A percentile compares a stretch with the other conserved stretches of the same genome.
Evolutionary conservation across 2,113 vertebrate genomes (phyloP).

Genomic region (Semnornis frantzii): DNA sequence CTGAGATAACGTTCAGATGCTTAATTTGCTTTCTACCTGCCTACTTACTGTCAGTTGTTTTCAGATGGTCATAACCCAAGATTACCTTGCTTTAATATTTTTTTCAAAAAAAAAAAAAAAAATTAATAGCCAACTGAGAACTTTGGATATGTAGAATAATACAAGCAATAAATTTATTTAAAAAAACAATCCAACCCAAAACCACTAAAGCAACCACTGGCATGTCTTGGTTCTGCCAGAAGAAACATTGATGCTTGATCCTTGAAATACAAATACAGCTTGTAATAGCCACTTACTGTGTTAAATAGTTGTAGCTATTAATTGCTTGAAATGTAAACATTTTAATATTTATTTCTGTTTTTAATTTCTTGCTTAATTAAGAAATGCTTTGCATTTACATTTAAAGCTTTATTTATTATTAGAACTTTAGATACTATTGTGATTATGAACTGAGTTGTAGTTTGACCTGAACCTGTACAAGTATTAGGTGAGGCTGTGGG

Average conservation of each 20-base stretch:
- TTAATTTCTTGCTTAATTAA: not conserved
- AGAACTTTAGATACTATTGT: not conserved
- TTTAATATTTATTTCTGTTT: not conserved
- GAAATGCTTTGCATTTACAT: not conserved
- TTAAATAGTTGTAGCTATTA: not conserved
- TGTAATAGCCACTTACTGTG: not conserved
- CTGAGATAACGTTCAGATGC: not conserved
- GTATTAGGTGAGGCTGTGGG: not conserved
- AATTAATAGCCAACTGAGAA: not conserved
- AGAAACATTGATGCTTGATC: not conserved
- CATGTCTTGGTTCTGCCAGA: not conserved
- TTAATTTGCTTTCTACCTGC: not conserved
- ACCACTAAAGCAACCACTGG: not conserved
- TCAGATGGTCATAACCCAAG: not conserved
- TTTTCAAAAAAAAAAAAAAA: not conserved
- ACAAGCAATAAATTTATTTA: not conserved
- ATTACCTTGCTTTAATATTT: not conserved
- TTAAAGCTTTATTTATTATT: not conserved
- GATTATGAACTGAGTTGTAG: not conserved
- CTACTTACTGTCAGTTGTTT: not conserved
- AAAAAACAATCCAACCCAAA: not conserved
- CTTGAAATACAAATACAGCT: not conserved
- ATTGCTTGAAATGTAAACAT: not conserved
- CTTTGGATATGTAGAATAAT: not conserved
- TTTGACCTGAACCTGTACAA: not conserved